phyloP scores from a whole-genome alignment of 2,888 invertebrate species.

The Hypomecis punctinalis region DNA sequence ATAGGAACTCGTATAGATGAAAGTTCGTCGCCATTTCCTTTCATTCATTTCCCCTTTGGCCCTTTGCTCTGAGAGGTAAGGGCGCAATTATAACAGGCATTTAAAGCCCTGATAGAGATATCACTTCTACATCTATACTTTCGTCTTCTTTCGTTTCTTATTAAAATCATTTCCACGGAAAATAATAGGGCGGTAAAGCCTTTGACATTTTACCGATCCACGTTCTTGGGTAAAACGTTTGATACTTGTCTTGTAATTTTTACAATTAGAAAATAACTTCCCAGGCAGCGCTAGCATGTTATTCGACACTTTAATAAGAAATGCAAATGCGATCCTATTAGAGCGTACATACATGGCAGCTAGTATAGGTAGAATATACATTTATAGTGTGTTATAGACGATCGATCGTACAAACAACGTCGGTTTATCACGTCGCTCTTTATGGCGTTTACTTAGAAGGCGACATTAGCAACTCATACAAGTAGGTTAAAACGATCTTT shows the following conservation, averaged over 20 bases:
- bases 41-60: conserved; percentile 26
- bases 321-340: conserved; percentile 41
- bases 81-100: conserved; percentile 26
- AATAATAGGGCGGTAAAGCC: background rate
- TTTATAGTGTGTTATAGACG: conserved; percentile 19
- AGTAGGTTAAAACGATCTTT: conserved; percentile 19
- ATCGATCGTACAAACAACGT: conserved; percentile 40
- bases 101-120: conserved; percentile 12
- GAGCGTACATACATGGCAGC: conserved; percentile 32
- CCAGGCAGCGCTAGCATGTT: conserved; percentile 4
- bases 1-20: background rate
- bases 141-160: conserved; percentile 11
- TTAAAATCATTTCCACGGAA: background rate
- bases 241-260: background rate
- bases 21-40: conserved; percentile 13
- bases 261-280: background rate
- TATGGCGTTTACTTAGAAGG: conserved; percentile 34
- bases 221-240: background rate
- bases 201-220: background rate
- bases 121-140: conserved; percentile 14
- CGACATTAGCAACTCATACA: conserved; percentile 11
- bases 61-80: conserved; percentile 24
- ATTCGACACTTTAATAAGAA: conserved; percentile 22
- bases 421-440: conserved; percentile 33
- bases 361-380: conserved; percentile 16